Evolutionary conservation across 2,113 vertebrate genomes (phyloP).

Genomic region (Gadus chalcogrammus): DNA sequence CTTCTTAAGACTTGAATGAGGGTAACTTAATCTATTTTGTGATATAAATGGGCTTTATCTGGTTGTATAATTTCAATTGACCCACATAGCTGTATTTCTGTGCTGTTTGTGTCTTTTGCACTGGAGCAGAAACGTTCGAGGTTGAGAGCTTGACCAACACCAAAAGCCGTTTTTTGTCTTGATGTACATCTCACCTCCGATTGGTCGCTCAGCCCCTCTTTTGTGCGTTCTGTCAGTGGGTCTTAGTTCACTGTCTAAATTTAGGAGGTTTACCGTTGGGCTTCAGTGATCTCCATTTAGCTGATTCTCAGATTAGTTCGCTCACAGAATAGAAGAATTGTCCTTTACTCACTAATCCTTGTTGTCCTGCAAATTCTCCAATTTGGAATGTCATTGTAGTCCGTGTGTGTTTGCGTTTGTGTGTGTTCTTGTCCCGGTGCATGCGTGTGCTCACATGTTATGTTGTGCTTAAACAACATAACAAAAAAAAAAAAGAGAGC

Average conservation of each 20-base stretch:
- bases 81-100: background rate
- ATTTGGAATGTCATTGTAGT: background rate
- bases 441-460: background rate
- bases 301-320: conserved; percentile 18
- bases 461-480: background rate
- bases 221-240: background rate
- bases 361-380: background rate
- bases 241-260: conserved; percentile 12
- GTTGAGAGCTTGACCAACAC: conserved; percentile 6
- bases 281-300: conserved; percentile 18
- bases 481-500: background rate
- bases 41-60: background rate
- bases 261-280: conserved; percentile 8
- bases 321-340: conserved; percentile 17
- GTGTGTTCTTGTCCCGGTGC: conserved; percentile 5
- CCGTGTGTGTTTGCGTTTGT: background rate
- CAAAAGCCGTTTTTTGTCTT: background rate
- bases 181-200: background rate
- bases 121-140: background rate
- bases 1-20: background rate
- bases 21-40: background rate
- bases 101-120: background rate
- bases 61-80: no score
- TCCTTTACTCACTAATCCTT: conserved; percentile 8
- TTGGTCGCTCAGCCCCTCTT: background rate